Evolutionary conservation across 2,113 vertebrate genomes (phyloP).

Genomic region (Noctilio leporinus): DNA sequence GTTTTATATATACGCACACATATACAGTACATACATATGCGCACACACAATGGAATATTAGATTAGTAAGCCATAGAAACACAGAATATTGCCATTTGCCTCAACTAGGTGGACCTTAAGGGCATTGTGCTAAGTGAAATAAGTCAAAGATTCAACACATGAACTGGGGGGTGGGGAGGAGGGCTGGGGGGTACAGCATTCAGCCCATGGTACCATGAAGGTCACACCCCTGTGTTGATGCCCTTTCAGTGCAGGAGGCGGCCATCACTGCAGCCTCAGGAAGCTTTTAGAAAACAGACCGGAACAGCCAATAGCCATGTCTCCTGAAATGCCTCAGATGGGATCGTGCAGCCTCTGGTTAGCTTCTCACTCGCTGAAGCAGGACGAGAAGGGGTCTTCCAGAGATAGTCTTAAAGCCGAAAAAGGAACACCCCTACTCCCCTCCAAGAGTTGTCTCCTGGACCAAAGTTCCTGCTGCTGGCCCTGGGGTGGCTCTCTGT

Average conservation of each 20-base stretch:
- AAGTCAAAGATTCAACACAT: not conserved
- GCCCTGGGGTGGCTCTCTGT: accelerated
- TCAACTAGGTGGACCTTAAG: not conserved
- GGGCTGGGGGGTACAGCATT: too few species aligned
- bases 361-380: not conserved
- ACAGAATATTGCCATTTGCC: not conserved
- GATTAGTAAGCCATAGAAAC: too few species aligned
- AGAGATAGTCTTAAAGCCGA: not conserved
- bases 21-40: too few species aligned
- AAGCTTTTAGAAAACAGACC: not conserved
- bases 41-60: too few species aligned
- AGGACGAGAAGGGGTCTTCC: not conserved
- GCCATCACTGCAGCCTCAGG: not conserved
- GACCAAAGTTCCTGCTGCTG: not conserved
- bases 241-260: too few species aligned
- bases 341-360: not conserved
- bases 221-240: accelerated
- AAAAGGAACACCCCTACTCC: accelerated
- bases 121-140: not conserved
- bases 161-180: not conserved
- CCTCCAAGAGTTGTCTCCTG: accelerated
- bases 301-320: not conserved
- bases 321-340: not conserved
- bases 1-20: too few species aligned
- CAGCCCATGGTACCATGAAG: not conserved